Base-by-base conservation (phyloP, 1,140 invertebrate genomes). In the Pseudomyrmex sp. region DNA sequence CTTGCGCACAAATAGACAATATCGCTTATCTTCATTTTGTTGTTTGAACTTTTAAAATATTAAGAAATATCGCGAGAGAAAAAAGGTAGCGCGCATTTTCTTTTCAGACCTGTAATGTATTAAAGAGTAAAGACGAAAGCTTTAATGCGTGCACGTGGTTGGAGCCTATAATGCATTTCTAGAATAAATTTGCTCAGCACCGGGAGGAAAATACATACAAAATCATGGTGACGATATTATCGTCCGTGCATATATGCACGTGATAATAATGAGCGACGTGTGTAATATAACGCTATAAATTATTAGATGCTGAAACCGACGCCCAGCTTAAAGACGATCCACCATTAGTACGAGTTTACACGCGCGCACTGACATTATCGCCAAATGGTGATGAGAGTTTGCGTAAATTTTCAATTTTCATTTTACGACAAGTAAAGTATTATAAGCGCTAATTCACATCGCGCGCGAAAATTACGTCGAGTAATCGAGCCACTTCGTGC, bases 301-400 rank as follows among this genome's bases (percentile, higher is more conserved):
- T 80, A 80, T 80, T 35, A 80, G 54, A 20, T 7, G 54, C 44
- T n/a, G 46, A 70, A 66, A 77, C 26, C 26, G 76, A 48, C 12
- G 54, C 23, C 23, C 66, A n/a, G 56, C 48, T 80, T 72, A 80
- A 80, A 80, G 76, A 80, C 66, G 76, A 80, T 61, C 76, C 54
- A 80, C 56, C 65, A 48, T 8, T 9, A 12, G 50, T n/a, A 20
- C 13, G 1, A 8, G 13, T 48, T 13, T 2, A 4, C 12, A 23
- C 44, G 20, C 10, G 35, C 44, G 15, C 54, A 5, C 10, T 18
- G n/a, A 56, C 70, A 23, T 46, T 9, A 35, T 18, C 10, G 12
- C 50, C 13, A 46, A 10, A 3, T 35, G 35, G 5, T 5, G 35
- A 35, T 35, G 5, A 35, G 5, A 7, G 5, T 35, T 4, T 35